Percentiles rank a stretch among this genome's conserved stretches.
Evolutionary conservation across 2,888 invertebrate genomes (phyloP).

Genomic region (Pachymerium ferrugineum): DNA sequence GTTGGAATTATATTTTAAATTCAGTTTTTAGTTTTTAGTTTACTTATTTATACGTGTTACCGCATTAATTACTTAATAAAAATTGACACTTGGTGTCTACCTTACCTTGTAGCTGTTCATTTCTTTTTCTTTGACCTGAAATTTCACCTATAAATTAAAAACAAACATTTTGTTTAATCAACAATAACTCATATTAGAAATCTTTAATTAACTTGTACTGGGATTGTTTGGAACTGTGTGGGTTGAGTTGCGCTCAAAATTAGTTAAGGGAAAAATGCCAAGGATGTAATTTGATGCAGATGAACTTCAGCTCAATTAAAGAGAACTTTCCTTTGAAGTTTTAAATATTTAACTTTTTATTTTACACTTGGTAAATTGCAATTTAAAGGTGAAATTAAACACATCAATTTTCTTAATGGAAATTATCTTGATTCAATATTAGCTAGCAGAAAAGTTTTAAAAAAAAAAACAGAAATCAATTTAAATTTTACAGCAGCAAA

Average conservation of each 20-base stretch:
- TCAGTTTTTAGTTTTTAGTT: background rate
- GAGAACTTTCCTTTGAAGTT: background rate
- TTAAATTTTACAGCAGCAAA: no score
- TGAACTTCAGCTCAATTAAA: background rate
- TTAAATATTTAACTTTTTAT: background rate
- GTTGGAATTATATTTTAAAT: background rate
- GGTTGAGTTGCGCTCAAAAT: no score
- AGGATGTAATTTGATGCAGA: background rate
- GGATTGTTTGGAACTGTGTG: no score
- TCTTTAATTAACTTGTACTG: background rate
- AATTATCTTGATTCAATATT: no score
- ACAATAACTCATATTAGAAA: background rate
- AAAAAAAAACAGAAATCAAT: no score
- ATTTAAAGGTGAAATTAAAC: background rate
- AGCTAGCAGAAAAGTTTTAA: no score
- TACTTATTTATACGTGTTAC: background rate
- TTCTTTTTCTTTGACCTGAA: conserved; percentile 12
- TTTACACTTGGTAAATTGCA: background rate
- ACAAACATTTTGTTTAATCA: background rate
- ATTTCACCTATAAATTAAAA: background rate
- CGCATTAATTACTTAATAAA: background rate
- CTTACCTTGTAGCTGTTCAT: background rate
- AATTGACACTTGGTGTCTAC: background rate
- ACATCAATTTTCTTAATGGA: background rate
- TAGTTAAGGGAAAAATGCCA: background rate